These are phyloP conservation scores for Elysia crispata DNA, from an alignment of 2,888 invertebrate species.

Conservation along the genomic window DNA sequence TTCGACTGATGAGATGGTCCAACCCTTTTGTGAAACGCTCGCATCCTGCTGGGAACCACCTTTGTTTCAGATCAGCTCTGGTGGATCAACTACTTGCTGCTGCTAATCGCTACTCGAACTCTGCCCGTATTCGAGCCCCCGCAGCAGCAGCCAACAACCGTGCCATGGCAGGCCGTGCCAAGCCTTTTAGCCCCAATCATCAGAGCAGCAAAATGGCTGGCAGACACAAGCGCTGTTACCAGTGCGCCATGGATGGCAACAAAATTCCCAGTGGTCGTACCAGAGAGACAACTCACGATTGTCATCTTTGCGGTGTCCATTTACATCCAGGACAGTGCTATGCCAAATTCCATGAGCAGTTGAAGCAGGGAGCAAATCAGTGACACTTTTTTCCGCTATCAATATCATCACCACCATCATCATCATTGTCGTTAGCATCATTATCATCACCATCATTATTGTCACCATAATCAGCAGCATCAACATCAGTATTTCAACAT, in stretches of 20 bases:
- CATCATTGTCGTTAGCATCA: too few species aligned
- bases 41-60: neutral
- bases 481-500: too few species aligned
- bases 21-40: neutral
- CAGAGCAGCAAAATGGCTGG: constrained; percentile 3
- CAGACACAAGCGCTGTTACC: constrained; percentile 23
- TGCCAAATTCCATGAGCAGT: neutral
- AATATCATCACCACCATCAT: too few species aligned
- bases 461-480: too few species aligned
- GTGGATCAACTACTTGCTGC: neutral
- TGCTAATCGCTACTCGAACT: neutral
- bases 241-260: constrained; percentile 19
- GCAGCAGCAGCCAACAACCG: neutral
- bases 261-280: constrained; percentile 17
- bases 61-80: constrained; percentile 12
- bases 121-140: neutral
- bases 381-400: too few species aligned
- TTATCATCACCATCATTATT: too few species aligned
- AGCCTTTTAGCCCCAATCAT: neutral
- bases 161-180: neutral
- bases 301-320: neutral
- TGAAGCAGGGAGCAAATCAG: too few species aligned
- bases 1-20: constrained; percentile 24
- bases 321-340: neutral
- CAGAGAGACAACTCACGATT: neutral